Percentiles rank a stretch among this genome's conserved stretches.
Conservation (phyloP, 2,113 vertebrate species). For the Varanus komodoensis region DNA sequence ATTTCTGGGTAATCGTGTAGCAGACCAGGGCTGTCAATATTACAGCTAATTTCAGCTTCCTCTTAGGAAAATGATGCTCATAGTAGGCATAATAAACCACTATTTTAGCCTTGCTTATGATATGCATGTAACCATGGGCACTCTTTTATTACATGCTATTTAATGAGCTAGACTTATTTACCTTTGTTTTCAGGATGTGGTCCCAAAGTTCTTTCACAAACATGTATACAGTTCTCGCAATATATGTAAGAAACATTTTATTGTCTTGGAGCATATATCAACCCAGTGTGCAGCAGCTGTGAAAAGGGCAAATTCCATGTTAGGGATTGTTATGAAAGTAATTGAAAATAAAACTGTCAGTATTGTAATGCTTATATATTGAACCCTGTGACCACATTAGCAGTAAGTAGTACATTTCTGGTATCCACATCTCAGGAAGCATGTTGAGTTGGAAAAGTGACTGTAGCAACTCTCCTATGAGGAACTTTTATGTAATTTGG, state of each 20-base stretch:
- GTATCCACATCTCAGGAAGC: background rate
- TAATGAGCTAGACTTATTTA: background rate
- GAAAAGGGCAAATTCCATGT: background rate
- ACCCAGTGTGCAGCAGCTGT: background rate
- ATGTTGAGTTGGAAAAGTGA: background rate
- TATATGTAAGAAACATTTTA: background rate
- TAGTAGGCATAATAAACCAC: conserved; percentile 16
- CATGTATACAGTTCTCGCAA: background rate
- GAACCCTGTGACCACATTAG: too few species aligned
- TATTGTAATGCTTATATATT: too few species aligned
- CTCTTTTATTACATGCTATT: background rate
- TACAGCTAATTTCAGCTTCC: conserved; percentile 14
- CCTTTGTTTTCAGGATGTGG: background rate
- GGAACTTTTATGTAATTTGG: too few species aligned
- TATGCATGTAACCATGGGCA: conserved; percentile 4
- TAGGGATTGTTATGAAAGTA: too few species aligned
- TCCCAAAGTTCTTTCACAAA: background rate
- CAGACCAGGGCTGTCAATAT: background rate
- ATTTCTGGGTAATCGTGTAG: background rate
- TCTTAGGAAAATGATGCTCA: background rate
- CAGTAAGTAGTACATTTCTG: too few species aligned
- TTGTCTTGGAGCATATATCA: background rate
- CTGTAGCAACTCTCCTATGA: too few species aligned
- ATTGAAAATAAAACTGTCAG: background rate
- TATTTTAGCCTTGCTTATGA: background rate